Evolutionary conservation across 1,140 invertebrate species (phyloP), one percentile per base, ranked within the genome.

Genomic region (Cydia strobilella): DNA sequence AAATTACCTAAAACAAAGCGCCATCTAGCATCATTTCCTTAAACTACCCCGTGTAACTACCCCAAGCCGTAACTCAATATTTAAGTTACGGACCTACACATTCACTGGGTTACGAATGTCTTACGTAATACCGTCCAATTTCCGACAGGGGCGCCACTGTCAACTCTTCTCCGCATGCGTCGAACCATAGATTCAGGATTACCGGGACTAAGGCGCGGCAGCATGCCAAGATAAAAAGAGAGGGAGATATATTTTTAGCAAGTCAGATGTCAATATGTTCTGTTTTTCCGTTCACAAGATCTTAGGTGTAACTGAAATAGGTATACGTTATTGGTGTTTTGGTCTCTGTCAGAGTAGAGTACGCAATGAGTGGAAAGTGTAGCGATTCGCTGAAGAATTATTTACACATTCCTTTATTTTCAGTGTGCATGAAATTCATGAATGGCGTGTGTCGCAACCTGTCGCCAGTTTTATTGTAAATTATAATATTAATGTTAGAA

Each of bases 401-500:
- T 73, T 73, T 73, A 42, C 72, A 15, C 13, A 25, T 81, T 73
- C 78, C 78, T 84, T 80, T 84, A 84, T 86, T 86, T 90, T 86
- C 81, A 84, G 83, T 83, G 82, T 82, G 82, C 81, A 82, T 80
- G 74, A 88, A 86, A 83, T 85, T 87, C 88, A 92, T 92, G 90
- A 92, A 92, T 92, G 90, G 87, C 84, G 83, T 42, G 79, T 86
- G 82, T 82, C 84, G 87, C 83, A 86, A 87, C 84, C 82, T 82
- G 80, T 80, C 87, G 82, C 82, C 84, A 78, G 80, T 86, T 85
- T 80, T 85, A 82, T 79, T 78, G 77, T 87, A 87, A 87, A 85
- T 86, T 83, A 84, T 82, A 83, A 87, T 83, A 86, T 89, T 87
- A 87, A 86, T 88, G 86, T 82, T 86, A 87, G 77, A 91, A 90